Evolutionary conservation across 2,888 invertebrate genomes (phyloP).

Genomic region (Exocentrus adspersus): DNA sequence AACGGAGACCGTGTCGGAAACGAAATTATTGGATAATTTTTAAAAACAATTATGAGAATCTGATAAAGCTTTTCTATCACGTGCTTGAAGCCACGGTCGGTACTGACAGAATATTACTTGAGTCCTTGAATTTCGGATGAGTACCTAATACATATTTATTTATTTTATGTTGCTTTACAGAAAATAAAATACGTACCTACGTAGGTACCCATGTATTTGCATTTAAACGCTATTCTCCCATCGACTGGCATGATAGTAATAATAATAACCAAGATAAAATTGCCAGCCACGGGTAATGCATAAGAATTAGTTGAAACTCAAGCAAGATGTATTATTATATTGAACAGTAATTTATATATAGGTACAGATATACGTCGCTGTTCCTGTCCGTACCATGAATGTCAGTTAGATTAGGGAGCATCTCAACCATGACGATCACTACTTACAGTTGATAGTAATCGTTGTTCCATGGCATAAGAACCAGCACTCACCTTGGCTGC

Average conservation of each 20-base stretch:
- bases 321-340: background rate
- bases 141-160: too few relatives aligned
- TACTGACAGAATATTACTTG: too few relatives aligned
- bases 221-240: background rate
- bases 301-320: conserved; percentile 2
- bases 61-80: too few relatives aligned
- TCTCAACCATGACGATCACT: conserved; percentile 26
- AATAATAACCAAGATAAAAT: conserved; percentile 4
- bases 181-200: background rate
- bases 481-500: conserved; percentile 26
- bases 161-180: too few relatives aligned
- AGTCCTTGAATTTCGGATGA: too few relatives aligned
- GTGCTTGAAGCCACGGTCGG: too few relatives aligned
- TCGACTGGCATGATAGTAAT: background rate
- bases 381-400: conserved; percentile 23
- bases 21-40: too few relatives aligned
- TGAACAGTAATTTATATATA: conserved; percentile 6
- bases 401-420: conserved; percentile 21
- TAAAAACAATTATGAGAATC: too few relatives aligned
- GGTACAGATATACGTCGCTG: background rate
- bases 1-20: too few relatives aligned
- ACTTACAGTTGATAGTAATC: conserved; percentile 18
- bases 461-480: conserved; percentile 25
- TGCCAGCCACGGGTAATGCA: background rate
- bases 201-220: background rate